Evolutionary conservation across 2,888 invertebrate species (phyloP).

Genomic region (Lysandra coridon): DNA sequence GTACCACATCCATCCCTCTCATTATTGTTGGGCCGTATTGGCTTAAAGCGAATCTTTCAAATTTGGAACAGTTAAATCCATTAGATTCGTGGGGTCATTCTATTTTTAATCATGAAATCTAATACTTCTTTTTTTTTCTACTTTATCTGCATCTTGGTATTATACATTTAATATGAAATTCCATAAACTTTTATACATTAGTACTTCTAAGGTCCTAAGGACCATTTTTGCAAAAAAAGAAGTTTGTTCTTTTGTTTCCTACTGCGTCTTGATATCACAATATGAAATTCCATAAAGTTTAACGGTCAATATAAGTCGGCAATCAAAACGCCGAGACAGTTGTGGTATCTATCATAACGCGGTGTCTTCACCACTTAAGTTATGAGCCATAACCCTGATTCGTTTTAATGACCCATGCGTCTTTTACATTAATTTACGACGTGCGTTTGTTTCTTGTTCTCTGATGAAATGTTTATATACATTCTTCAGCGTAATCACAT

Average conservation of each 20-base stretch:
- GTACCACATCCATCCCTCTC: conserved; percentile 71
- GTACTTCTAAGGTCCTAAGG: not conserved
- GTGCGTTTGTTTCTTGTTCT: conserved; percentile 68
- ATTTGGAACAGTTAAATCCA: not conserved
- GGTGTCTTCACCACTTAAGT: conserved; percentile 59
- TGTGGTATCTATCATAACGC: conserved; percentile 60
- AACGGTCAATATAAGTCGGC: conserved; percentile 32
- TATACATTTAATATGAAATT: not conserved
- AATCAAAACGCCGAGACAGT: conserved; percentile 46
- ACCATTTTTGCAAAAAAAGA: not conserved
- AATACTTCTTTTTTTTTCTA: not conserved
- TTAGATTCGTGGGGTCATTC: not conserved
- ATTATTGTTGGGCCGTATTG: conserved; percentile 25
- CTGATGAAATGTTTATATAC: conserved; percentile 34
- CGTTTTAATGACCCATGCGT: conserved; percentile 68
- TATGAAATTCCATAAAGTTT: not conserved
- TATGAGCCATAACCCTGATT: conserved; percentile 77
- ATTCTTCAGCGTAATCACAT: conserved; percentile 24
- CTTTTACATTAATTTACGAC: conserved; percentile 75
- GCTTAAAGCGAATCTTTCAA: not conserved
- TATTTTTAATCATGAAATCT: not conserved
- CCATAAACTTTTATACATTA: not conserved
- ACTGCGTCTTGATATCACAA: not conserved
- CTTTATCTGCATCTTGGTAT: not conserved
- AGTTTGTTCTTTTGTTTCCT: not conserved